Conservation (phyloP, 2,797 vertebrate species). For the Muscicapa comitata region DNA sequence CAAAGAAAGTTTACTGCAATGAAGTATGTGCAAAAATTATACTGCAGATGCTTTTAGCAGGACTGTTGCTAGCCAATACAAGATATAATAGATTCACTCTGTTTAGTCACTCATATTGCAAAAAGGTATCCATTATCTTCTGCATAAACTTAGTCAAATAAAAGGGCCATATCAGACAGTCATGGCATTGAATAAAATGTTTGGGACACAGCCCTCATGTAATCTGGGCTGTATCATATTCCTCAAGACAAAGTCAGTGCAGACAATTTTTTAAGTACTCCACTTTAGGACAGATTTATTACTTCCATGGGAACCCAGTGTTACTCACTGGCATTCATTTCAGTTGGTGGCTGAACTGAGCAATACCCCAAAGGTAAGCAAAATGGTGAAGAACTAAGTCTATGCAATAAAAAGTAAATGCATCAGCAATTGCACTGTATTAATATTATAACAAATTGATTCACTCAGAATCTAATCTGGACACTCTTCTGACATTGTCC, state of each 20-base stretch:
- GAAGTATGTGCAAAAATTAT: background rate
- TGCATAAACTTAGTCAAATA: background rate
- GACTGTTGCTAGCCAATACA: background rate
- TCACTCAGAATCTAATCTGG: slow-evolving; percentile 67
- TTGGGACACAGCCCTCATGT: background rate
- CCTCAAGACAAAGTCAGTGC: background rate
- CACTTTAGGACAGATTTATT: background rate
- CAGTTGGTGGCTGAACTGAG: background rate
- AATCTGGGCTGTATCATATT: background rate
- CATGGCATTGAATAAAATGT: background rate
- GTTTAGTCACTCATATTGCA: background rate
- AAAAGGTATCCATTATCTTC: background rate
- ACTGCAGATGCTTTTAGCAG: background rate
- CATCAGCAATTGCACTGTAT: slow-evolving; percentile 15
- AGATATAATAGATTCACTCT: background rate
- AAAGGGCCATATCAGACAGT: background rate
- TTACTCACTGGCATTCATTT: background rate
- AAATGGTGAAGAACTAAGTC: background rate
- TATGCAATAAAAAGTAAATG: slow-evolving; percentile 36
- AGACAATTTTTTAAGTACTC: background rate
- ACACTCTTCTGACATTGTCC: slow-evolving; percentile 56
- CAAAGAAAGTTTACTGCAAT: background rate
- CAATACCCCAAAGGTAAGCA: background rate
- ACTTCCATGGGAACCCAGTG: background rate
- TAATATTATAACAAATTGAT: slow-evolving; percentile 58